A percentile compares a stretch with the other conserved stretches of the same genome.
phyloP scores from a whole-genome alignment of 37 sponge, comb jelly and placozoan species.

The Chondrosia reniformis region DNA sequence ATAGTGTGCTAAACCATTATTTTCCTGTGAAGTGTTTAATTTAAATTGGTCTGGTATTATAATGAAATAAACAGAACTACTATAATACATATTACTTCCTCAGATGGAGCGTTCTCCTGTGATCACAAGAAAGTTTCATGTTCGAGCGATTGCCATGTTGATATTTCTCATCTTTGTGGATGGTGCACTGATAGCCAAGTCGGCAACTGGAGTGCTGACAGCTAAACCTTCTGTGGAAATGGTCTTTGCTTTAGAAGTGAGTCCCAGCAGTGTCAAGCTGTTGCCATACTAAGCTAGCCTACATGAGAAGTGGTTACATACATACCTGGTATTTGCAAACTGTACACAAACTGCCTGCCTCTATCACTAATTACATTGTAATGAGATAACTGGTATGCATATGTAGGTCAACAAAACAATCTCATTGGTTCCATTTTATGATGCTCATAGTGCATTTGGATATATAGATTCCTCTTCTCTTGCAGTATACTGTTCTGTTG shows the following conservation, averaged over 20 bases:
- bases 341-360: no score
- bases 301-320: background rate
- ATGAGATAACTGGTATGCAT: no score
- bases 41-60: no score
- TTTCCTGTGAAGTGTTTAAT: no score
- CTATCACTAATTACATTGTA: no score
- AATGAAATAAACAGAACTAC: no score
- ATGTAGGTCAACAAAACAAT: no score
- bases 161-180: conserved; percentile 46
- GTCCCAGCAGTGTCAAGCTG: background rate
- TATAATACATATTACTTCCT: background rate
- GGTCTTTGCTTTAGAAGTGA: conserved; percentile 93
- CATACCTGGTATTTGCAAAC: no score
- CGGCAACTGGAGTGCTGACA: conserved; percentile 31
- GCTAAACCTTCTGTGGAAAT: conserved; percentile 80
- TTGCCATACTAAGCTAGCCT: background rate
- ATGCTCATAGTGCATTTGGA: no score
- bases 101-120: conserved; percentile 97
- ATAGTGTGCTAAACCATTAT: no score
- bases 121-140: conserved; percentile 82
- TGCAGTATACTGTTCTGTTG: conserved; percentile 91
- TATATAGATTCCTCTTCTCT: conserved; percentile 26
- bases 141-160: conserved; percentile 60
- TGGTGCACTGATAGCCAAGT: conserved; percentile 30
- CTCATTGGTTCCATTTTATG: background rate